Conservation (phyloP, 2,888 invertebrate genomes). For the Dioctria rufipes region DNA sequence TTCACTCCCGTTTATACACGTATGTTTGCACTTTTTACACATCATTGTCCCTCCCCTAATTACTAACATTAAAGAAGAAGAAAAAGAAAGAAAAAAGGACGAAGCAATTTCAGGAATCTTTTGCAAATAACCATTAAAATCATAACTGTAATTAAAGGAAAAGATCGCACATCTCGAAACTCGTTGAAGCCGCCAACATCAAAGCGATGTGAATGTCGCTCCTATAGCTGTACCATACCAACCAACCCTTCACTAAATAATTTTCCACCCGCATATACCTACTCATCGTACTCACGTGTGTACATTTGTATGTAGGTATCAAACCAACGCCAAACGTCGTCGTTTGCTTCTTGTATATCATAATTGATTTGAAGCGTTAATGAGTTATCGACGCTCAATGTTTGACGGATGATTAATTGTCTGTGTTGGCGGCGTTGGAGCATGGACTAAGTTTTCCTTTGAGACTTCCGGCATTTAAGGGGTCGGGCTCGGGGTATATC, state of each 20-base stretch:
- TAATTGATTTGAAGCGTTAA: conserved; percentile 14
- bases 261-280: not conserved
- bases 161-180: too few relatives aligned
- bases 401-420: conserved; percentile 9
- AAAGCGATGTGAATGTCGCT: not conserved
- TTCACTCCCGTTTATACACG: not conserved
- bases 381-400: conserved; percentile 16
- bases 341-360: not conserved
- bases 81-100: too few relatives aligned
- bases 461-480: not conserved
- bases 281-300: not conserved
- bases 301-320: too few relatives aligned
- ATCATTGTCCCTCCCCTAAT: not conserved
- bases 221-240: too few relatives aligned
- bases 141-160: too few relatives aligned
- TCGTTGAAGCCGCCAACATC: not conserved
- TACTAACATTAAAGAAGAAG: not conserved
- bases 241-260: not conserved
- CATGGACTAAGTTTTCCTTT: conserved; percentile 13
- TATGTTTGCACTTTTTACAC: not conserved
- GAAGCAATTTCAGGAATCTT: too few relatives aligned
- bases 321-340: not conserved
- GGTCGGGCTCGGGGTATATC: too few relatives aligned
- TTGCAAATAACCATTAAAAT: too few relatives aligned
- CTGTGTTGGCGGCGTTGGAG: conserved; percentile 3